phyloP scores from a whole-genome alignment of 2,113 vertebrate genomes.

The Panthera leo region DNA sequence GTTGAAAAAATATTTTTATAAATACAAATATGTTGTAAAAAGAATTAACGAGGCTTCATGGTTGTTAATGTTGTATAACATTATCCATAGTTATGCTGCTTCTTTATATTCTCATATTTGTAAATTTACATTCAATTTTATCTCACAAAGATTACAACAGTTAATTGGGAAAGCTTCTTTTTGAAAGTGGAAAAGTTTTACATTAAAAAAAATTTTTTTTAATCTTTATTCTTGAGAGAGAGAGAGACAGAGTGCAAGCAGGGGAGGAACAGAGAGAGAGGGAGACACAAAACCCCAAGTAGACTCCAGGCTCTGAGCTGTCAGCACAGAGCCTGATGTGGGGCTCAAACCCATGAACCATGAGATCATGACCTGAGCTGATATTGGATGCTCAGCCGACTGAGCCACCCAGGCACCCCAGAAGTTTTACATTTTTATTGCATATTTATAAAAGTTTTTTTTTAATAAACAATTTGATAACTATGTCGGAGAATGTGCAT shows the following conservation, averaged over 20 bases:
- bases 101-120: neutral
- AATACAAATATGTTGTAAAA: neutral
- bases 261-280: too few relatives aligned
- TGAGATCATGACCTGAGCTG: too few relatives aligned
- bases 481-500: neutral
- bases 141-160: neutral
- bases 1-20: neutral
- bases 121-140: neutral
- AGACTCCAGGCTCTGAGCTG: too few relatives aligned
- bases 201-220: too few relatives aligned
- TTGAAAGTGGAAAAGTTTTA: neutral
- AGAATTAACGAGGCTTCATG: neutral
- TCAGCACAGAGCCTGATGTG: too few relatives aligned
- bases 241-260: too few relatives aligned
- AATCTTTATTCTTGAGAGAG: too few relatives aligned
- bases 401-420: neutral
- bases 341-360: too few relatives aligned
- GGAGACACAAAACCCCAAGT: too few relatives aligned
- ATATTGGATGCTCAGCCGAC: too few relatives aligned
- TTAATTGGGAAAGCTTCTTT: neutral
- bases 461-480: neutral
- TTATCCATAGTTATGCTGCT: neutral
- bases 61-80: neutral
- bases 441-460: neutral
- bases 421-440: neutral